phyloP scores from a whole-genome alignment of 2,797 vertebrate species.

The Nasua narica region DNA sequence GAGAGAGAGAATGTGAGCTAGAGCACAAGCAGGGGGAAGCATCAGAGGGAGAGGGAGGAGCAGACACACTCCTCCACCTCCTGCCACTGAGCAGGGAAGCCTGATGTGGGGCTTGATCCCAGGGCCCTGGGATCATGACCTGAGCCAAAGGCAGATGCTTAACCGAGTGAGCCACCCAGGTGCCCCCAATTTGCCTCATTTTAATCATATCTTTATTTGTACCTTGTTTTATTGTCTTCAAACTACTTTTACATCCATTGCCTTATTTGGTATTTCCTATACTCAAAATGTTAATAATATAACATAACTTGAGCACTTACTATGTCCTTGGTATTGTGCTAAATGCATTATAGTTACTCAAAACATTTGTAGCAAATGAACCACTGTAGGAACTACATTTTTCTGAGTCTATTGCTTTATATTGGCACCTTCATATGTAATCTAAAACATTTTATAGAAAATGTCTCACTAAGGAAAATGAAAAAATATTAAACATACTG shows the following conservation, averaged over 20 bases:
- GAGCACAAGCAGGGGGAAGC: no score
- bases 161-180: background rate
- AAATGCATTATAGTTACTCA: background rate
- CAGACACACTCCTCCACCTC: no score
- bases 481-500: background rate
- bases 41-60: no score
- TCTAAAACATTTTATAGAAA: background rate
- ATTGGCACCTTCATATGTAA: background rate
- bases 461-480: background rate
- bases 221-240: background rate
- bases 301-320: background rate
- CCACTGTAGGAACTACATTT: background rate
- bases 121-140: no score
- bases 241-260: background rate
- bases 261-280: background rate
- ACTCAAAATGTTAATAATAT: background rate
- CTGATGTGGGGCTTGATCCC: no score
- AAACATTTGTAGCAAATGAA: constrained; percentile 8
- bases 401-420: background rate
- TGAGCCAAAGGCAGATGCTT: background rate
- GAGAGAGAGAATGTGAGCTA: no score
- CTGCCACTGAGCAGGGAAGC: no score
- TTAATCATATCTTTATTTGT: background rate
- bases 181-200: background rate
- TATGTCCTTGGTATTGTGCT: background rate